A percentile compares a stretch with the other conserved stretches of the same genome.
phyloP scores from a whole-genome alignment of 2,888 invertebrate genomes.

The Proisotoma minuta region DNA sequence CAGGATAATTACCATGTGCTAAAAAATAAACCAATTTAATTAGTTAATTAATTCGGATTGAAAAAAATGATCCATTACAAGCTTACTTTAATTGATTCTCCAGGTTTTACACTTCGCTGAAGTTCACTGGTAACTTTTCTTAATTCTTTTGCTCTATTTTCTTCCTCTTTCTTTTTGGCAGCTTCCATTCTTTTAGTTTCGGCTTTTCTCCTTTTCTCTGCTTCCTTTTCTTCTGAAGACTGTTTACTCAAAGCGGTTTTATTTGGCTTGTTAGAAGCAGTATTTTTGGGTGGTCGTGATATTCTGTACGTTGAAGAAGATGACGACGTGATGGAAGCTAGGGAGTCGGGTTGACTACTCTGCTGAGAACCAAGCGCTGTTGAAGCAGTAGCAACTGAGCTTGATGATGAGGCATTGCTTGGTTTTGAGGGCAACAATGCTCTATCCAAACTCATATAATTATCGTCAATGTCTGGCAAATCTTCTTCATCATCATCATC shows the following conservation, averaged over 20 bases:
- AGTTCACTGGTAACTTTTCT: conserved; percentile 11
- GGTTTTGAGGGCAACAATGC: too few relatives aligned
- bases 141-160: conserved; percentile 5
- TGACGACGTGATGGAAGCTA: too few relatives aligned
- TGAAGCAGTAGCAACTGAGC: too few relatives aligned
- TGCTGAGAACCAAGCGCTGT: too few relatives aligned
- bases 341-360: too few relatives aligned
- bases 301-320: too few relatives aligned
- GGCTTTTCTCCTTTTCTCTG: background rate
- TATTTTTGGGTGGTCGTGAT: too few relatives aligned
- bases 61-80: too few relatives aligned
- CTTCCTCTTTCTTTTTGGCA: conserved; percentile 16
- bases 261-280: background rate
- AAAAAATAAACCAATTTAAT: background rate
- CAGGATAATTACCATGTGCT: conserved; percentile 16
- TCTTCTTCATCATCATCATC: too few relatives aligned
- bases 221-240: background rate
- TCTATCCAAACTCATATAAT: too few relatives aligned
- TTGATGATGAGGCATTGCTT: too few relatives aligned
- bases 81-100: conserved; percentile 16
- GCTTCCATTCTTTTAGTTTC: conserved; percentile 15
- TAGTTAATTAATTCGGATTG: background rate
- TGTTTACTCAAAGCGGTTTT: background rate
- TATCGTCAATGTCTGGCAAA: too few relatives aligned
- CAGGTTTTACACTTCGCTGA: conserved; percentile 14